Evolutionary conservation across 2,888 invertebrate species (phyloP).

Genomic region (Thumatha senex): DNA sequence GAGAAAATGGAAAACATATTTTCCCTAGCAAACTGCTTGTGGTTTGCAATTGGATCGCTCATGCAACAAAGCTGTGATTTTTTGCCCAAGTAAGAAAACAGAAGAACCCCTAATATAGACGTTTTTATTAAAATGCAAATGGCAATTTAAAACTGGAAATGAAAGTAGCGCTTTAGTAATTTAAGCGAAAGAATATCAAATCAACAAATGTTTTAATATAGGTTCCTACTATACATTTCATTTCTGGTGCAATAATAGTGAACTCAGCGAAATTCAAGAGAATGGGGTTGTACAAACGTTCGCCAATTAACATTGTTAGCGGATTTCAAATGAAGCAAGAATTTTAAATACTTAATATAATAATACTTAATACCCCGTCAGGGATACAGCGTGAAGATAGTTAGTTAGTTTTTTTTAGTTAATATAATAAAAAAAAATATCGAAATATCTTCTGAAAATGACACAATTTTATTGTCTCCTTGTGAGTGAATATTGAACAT

Average conservation of each 20-base stretch:
- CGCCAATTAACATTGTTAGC: conserved; percentile 40
- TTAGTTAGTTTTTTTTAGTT: no score
- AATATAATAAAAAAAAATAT: no score
- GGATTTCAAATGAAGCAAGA: conserved; percentile 30
- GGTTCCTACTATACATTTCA: conserved; percentile 39
- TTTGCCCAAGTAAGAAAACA: conserved; percentile 92
- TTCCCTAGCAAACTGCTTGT: conserved; percentile 96
- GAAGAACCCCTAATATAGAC: conserved; percentile 37
- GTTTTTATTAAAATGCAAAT: conserved; percentile 38
- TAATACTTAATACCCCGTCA: no score
- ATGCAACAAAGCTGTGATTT: conserved; percentile 99
- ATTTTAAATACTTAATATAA: background rate
- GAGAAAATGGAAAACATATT: conserved; percentile 96
- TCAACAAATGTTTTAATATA: conserved; percentile 20
- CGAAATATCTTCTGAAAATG: no score
- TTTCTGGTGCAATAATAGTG: conserved; percentile 58
- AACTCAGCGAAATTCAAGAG: conserved; percentile 76
- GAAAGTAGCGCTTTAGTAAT: conserved; percentile 27
- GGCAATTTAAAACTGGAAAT: conserved; percentile 36
- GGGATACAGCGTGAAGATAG: no score
- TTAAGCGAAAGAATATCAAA: conserved; percentile 16
- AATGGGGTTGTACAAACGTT: conserved; percentile 44
- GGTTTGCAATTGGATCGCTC: conserved; percentile 98
- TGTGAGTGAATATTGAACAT: no score
- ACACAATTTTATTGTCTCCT: no score